Evolutionary conservation across 2,888 invertebrate genomes (phyloP), one percentile per base, ranked within the genome.

Genomic region (Rhynchonema sp.): DNA sequence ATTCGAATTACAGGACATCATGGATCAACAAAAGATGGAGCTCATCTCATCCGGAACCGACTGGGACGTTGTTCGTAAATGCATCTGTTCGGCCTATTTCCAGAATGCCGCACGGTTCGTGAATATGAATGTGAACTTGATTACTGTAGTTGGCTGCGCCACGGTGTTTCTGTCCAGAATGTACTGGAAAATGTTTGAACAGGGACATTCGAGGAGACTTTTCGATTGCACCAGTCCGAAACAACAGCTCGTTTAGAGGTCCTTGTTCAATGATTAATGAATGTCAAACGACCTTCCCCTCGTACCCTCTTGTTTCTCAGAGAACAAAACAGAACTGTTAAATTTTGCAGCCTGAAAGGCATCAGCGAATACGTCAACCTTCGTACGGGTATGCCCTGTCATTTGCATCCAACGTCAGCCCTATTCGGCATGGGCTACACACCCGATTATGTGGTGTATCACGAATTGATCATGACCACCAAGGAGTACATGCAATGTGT

Each of bases 401-500:
- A 96, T 77, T 80, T 99, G 62, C 98, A 98, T 80, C 98, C 98
- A 0, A 98, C 98, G 0, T 92, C 92, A 0, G 94, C 98, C 0
- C 80, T 98, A 0, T 98, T 94, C 76, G 96, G 98, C 0, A 85
- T 98, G 77, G 98, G 96, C 23, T 87, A 83, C 73, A 91, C 91
- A 0, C 94, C 96, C 0, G 94, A 96, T 77, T 98, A 96, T 76
- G 65, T 66, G 54, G 94, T 98, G 27, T 98, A 98, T 78, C 98
- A 98, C 75, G 98, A 98, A 77, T 82, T 98, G 55, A 86, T 98
- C 65, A 98, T 98, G 96, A 99, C 98, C 30, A 85, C 87, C 49
- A 86, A 86, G 60, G 86, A 91, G 77, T 98, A 94, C 77, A 98
- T 98, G 96, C 96, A 98, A 76, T 96, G 94, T 73, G 98, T 98